Conservation (phyloP, 2,797 vertebrate species). For the Mormyrops boulengeri region DNA sequence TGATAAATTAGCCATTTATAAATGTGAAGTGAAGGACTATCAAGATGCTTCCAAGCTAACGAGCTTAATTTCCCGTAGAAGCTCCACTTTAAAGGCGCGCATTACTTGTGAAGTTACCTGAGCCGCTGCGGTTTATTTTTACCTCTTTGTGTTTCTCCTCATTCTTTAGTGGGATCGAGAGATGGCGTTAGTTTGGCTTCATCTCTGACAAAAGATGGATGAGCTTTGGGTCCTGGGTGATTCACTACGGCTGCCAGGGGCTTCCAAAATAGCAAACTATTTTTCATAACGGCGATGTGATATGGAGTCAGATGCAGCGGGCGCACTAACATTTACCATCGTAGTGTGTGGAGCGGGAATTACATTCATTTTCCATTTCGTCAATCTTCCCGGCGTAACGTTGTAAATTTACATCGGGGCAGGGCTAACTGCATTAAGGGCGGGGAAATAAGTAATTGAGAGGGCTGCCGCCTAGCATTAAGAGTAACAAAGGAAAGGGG, state of each 20-base stretch:
- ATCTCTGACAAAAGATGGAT: constrained; percentile 99
- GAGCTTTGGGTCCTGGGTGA: constrained; percentile 95
- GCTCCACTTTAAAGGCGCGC: constrained; percentile 71
- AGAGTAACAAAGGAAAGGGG: not conserved
- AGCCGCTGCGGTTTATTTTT: constrained; percentile 85
- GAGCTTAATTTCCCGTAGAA: constrained; percentile 44
- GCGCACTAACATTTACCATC: constrained; percentile 80
- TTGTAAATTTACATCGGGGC: constrained; percentile 50
- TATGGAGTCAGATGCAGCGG: constrained; percentile 90
- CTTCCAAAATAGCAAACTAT: constrained; percentile 99
- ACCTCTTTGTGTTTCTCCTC: constrained; percentile 80
- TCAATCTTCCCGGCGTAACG: constrained; percentile 57
- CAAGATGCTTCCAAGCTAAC: constrained; percentile 38
- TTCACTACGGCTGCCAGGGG: constrained; percentile 97
- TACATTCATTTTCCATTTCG: constrained; percentile 71
- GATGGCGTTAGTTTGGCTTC: constrained; percentile 95
- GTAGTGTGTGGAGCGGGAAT: constrained; percentile 71
- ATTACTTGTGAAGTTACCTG: constrained; percentile 80
- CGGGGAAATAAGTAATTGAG: constrained; percentile 22
- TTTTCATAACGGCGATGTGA: constrained; percentile 98
- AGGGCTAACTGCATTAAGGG: constrained; percentile 19
- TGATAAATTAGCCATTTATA: constrained; percentile 14
- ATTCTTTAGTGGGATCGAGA: constrained; percentile 92
- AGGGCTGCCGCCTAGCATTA: not conserved
- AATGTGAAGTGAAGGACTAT: constrained; percentile 18